These are phyloP conservation scores for Corydoras sp. DNA, from an alignment of 2,113 vertebrate genomes.

Conservation along the genomic window DNA sequence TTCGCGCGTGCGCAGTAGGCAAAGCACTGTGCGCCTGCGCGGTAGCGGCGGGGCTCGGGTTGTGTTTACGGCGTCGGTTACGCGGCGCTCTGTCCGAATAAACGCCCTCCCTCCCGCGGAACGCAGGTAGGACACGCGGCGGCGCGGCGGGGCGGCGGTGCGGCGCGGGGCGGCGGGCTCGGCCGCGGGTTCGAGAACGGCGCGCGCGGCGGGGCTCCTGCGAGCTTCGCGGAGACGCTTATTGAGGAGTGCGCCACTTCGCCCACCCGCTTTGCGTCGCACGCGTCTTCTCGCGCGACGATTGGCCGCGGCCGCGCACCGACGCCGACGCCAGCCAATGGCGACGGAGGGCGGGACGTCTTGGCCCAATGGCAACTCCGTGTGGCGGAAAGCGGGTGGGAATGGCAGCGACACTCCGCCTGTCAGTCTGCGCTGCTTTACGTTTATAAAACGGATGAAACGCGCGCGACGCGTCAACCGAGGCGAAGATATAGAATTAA, in stretches of 20 bases:
- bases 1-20: not conserved
- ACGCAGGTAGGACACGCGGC: constrained; percentile 52
- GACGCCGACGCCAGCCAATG: not conserved
- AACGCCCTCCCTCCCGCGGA: constrained; percentile 43
- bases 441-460: not conserved
- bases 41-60: constrained; percentile 51
- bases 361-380: not conserved
- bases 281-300: not conserved
- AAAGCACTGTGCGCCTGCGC: constrained; percentile 59
- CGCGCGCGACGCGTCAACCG: not conserved
- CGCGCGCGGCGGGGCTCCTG: no score
- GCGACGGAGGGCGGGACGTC: not conserved
- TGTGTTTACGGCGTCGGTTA: constrained; percentile 70
- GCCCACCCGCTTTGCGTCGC: not conserved
- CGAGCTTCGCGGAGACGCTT: no score
- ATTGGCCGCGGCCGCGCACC: not conserved
- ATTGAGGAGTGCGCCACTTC: not conserved
- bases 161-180: not conserved
- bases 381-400: not conserved
- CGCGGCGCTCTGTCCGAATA: constrained; percentile 58
- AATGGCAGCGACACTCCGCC: not conserved
- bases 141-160: not conserved
- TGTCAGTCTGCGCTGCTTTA: not conserved
- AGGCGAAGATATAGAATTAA: not conserved
- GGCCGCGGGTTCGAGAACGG: no score